Conservation (phyloP, 2,113 vertebrate species). For the Telmatochromis brichardi region DNA sequence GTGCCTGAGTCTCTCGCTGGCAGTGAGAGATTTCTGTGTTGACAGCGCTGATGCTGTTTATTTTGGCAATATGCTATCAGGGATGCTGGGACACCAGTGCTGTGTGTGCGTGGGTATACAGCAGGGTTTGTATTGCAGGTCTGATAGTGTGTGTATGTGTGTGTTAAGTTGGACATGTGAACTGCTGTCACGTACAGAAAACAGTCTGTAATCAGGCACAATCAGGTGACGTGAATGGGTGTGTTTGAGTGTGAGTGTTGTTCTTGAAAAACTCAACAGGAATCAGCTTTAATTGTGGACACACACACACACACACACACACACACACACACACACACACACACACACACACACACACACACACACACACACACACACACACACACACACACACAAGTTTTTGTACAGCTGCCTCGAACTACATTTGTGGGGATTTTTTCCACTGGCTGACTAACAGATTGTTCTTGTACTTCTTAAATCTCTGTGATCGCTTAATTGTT, state of each 20-base stretch:
- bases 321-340: not conserved
- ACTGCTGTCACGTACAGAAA: not conserved
- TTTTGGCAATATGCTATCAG: conserved; percentile 49
- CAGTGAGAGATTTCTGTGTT: conserved; percentile 38
- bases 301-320: not conserved
- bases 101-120: not conserved
- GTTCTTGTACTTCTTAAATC: not conserved
- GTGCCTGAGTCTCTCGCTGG: conserved; percentile 4
- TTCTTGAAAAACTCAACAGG: conserved; percentile 3
- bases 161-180: not conserved
- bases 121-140: not conserved
- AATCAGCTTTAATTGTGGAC: conserved; percentile 8
- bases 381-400: not conserved
- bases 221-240: conserved; percentile 8
- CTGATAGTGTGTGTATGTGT: not conserved
- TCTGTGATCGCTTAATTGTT: conserved; percentile 27
- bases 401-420: not conserved
- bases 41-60: conserved; percentile 56
- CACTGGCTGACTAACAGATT: not conserved
- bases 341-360: no score
- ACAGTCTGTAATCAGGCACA: conserved; percentile 32
- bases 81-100: not conserved
- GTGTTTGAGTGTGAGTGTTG: not conserved
- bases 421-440: not conserved
- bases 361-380: no score